phyloP scores from a whole-genome alignment of 2,797 vertebrate species.

The Poecilia gillii region DNA sequence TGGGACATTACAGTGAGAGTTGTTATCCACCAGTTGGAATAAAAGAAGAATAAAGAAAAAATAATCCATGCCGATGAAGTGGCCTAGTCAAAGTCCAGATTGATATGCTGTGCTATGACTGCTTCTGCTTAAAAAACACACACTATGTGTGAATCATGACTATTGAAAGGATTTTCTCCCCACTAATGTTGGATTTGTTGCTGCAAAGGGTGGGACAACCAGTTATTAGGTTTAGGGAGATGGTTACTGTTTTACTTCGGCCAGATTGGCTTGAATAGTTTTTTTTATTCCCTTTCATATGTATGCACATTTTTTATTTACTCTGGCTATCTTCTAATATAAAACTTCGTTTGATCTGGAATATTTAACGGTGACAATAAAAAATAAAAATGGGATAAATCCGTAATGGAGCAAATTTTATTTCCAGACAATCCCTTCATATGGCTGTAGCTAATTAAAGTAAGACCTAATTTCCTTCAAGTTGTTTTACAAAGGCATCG shows the following conservation, averaged over 20 bases:
- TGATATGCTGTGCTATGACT: not conserved
- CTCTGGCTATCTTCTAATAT: not conserved
- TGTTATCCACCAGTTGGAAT: not conserved
- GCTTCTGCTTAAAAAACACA: not conserved
- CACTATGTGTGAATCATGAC: not conserved
- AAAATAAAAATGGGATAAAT: not conserved
- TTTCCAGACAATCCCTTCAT: conserved; percentile 64
- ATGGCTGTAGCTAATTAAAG: conserved; percentile 80
- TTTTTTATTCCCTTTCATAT: not conserved
- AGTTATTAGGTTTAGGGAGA: not conserved
- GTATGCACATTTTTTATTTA: not conserved
- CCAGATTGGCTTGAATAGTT: not conserved
- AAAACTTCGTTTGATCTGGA: not conserved
- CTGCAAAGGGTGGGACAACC: not conserved
- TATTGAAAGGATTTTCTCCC: not conserved
- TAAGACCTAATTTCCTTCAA: conserved; percentile 67
- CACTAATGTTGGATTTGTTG: not conserved
- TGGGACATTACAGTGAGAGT: not conserved
- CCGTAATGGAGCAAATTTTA: not conserved
- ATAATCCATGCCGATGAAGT: not conserved
- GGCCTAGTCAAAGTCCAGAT: not conserved
- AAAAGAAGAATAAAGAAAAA: not conserved
- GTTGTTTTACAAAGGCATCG: conserved; percentile 54
- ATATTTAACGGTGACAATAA: not conserved
- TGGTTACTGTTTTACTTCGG: not conserved